Evolutionary conservation across 2,797 vertebrate species (phyloP).

Genomic region (Spinus pinus): DNA sequence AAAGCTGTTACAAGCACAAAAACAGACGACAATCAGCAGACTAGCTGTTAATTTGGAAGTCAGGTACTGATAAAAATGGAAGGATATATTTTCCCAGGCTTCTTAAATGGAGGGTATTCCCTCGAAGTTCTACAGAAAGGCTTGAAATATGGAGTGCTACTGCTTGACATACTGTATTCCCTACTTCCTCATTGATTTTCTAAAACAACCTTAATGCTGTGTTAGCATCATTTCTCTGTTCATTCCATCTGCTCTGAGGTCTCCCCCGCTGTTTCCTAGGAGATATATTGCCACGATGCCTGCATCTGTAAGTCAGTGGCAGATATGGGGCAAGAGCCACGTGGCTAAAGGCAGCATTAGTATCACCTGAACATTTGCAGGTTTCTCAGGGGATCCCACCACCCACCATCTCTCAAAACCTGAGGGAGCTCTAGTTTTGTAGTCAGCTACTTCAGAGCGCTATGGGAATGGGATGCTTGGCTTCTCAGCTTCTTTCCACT

Average conservation of each 20-base stretch:
- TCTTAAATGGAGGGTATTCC: background rate
- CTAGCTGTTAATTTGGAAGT: background rate
- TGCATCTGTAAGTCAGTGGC: conserved; percentile 47
- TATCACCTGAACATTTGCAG: conserved; percentile 10
- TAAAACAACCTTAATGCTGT: conserved; percentile 45
- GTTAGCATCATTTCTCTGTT: conserved; percentile 47
- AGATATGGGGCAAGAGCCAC: conserved; percentile 34
- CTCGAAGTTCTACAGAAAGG: background rate
- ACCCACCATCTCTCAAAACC: background rate
- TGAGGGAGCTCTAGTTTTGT: background rate
- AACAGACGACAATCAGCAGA: background rate
- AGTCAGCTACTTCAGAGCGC: background rate
- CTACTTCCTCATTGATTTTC: conserved; percentile 46
- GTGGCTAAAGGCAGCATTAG: background rate
- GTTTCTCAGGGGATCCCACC: conserved; percentile 2
- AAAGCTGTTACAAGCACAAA: background rate
- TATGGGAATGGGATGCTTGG: background rate
- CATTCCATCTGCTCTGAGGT: conserved; percentile 46
- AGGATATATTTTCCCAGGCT: background rate
- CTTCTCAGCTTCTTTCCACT: background rate
- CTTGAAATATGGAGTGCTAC: background rate
- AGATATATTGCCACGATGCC: background rate
- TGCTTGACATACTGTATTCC: conserved; percentile 1
- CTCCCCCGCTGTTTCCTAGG: conserved; percentile 58
- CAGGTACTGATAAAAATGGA: background rate